Evolutionary conservation across 2,888 invertebrate species (phyloP).

Genomic region (Epinotia brunnichana): DNA sequence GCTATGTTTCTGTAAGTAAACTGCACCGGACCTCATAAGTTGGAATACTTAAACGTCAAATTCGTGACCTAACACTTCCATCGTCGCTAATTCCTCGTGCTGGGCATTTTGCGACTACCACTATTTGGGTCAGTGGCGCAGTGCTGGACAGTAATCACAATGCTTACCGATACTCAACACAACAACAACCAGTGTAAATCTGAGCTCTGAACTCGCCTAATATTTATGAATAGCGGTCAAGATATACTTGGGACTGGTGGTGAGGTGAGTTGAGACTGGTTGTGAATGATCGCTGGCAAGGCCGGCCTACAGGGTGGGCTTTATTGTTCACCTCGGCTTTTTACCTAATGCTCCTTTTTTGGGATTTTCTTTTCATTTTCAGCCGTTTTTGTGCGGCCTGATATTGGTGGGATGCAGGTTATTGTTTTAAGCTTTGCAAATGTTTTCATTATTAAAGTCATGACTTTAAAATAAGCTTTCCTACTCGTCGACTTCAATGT

Average conservation of each 20-base stretch:
- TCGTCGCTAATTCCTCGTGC: slow-evolving; percentile 50
- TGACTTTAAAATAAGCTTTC: no score
- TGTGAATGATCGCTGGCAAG: slow-evolving; percentile 50
- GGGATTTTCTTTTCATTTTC: slow-evolving; percentile 32
- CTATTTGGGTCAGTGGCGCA: slow-evolving; percentile 79
- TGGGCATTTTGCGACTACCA: slow-evolving; percentile 69
- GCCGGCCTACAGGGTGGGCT: slow-evolving; percentile 58
- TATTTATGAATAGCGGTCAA: not conserved
- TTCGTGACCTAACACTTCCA: slow-evolving; percentile 46
- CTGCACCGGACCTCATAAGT: not conserved
- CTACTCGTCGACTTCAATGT: no score
- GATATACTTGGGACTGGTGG: not conserved
- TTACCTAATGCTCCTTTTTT: slow-evolving; percentile 56
- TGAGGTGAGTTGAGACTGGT: not conserved
- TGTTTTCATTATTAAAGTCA: not conserved
- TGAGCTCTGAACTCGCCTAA: not conserved
- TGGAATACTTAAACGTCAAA: no score
- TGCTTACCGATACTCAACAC: not conserved
- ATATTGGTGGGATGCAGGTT: not conserved
- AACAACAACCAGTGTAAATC: not conserved
- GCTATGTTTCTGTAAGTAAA: not conserved
- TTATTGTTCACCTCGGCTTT: slow-evolving; percentile 67
- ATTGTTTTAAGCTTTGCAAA: not conserved
- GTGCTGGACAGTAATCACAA: slow-evolving; percentile 50
- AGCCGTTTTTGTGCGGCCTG: slow-evolving; percentile 1